phyloP scores from a whole-genome alignment of 2,797 vertebrate genomes.

The Danio jaintianensis region DNA sequence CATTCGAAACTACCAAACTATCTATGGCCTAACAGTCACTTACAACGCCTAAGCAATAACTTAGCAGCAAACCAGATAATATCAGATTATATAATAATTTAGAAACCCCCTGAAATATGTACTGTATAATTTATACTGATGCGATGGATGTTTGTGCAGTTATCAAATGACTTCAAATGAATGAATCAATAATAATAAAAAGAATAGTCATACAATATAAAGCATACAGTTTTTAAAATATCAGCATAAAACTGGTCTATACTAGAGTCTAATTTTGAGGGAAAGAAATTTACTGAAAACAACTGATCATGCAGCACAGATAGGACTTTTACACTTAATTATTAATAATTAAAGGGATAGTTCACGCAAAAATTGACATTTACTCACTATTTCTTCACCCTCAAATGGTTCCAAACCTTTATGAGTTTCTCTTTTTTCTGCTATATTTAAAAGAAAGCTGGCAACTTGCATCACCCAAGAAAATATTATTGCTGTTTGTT shows the following conservation, averaged over 20 bases:
- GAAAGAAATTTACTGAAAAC: not conserved
- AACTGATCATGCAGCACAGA: not conserved
- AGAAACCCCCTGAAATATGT: not conserved
- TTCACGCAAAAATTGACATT: too few species aligned
- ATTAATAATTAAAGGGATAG: not conserved
- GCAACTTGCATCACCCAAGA: too few species aligned
- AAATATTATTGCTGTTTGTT: too few species aligned
- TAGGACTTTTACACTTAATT: slow-evolving; percentile 1
- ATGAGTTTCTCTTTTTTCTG: too few species aligned
- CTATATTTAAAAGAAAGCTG: too few species aligned
- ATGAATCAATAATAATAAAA: not conserved
- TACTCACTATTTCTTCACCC: too few species aligned
- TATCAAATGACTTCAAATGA: not conserved
- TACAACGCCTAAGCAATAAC: too few species aligned
- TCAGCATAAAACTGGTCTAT: not conserved
- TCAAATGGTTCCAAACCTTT: too few species aligned
- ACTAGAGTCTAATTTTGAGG: not conserved
- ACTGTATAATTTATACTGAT: not conserved
- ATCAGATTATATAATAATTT: not conserved
- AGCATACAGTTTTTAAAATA: not conserved
- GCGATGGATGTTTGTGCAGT: not conserved
- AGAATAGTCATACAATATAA: not conserved
- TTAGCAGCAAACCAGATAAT: too few species aligned
- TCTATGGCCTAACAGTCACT: too few species aligned
- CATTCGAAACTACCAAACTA: too few species aligned